phyloP scores from a whole-genome alignment of 2,888 invertebrate species.

The Ellobium chinense region DNA sequence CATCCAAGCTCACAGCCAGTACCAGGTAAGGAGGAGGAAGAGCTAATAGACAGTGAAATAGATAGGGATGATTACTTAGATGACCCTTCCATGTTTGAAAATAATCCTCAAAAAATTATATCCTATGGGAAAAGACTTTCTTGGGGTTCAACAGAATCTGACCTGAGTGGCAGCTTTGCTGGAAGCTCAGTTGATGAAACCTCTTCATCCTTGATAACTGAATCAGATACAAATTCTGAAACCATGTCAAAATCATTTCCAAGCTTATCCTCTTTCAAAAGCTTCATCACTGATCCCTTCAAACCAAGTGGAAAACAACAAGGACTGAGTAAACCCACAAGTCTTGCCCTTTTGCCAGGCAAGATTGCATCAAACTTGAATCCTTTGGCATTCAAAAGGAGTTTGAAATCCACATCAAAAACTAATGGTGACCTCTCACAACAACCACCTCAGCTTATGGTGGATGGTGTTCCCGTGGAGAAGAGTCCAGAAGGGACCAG shows the following conservation, averaged over 20 bases:
- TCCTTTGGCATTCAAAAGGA: not conserved
- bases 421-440: not conserved
- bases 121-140: not conserved
- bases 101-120: conserved; percentile 34
- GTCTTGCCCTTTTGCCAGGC: conserved; percentile 12
- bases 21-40: not conserved
- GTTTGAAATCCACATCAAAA: not conserved
- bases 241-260: conserved; percentile 11
- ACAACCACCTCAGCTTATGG: conserved; percentile 22
- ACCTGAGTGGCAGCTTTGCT: not conserved
- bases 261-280: conserved; percentile 31
- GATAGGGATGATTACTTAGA: not conserved
- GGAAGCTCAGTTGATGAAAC: not conserved
- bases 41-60: not conserved
- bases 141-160: not conserved
- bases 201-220: not conserved
- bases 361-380: conserved; percentile 25
- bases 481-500: not conserved
- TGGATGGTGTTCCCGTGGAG: conserved; percentile 13
- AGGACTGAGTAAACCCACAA: conserved; percentile 31
- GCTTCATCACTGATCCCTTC: conserved; percentile 20
- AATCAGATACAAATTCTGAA: conserved; percentile 19
- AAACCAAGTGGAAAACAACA: conserved; percentile 22
- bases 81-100: not conserved
- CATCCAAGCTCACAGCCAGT: too few species aligned